Evolutionary conservation across 2,113 vertebrate genomes (phyloP), one percentile per base, ranked within the genome.

Genomic region (Tetrao urogallus): DNA sequence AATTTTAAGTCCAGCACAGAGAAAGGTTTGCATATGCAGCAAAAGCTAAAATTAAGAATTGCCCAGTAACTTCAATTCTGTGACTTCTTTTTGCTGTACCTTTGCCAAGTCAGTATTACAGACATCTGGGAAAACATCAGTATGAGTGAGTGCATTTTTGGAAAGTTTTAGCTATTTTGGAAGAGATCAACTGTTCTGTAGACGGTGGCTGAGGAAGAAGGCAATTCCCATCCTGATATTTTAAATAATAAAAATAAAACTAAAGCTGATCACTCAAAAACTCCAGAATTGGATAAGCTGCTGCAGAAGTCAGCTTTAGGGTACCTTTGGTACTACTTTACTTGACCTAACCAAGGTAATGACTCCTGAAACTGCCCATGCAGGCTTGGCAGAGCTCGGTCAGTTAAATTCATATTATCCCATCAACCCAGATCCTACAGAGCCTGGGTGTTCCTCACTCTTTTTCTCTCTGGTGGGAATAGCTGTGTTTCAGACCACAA

Each of bases 71-170:
- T 80, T 82, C 78, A 27, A 32, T 63, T 77, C 58, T 56, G 24
- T 0, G 4, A 79, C 14, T 81, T 58, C 84, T 87, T 42, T 38
- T 75, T 63, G 50, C 50, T 91, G 54, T 92, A 22, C 66, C 58
- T 85, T 72, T 96, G 89, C 91, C 92, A 96, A 87, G 71, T 69
- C 70, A 58, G 6, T 72, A 82, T 56, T 56, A 56, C 28, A 56
- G 54, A 56, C 30, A 56, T 56, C 28, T 56, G 28, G 28, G 28
- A 56, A 56, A 56, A 56, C 27, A 56, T 56, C 10, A 18, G 30
- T 56, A 56, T 10, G 27, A 94, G 10, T 20, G 8, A 34, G 76
- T 38, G 43, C 22, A 54, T 66, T 93, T 92, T 85, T 45, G 19
- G 74, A 82, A 93, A 76, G 47, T 16, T 70, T 71, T 47, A 89